Evolutionary conservation across 1,140 invertebrate species (phyloP), one percentile per base, ranked within the genome.

Genomic region (Eufriesea mexicana): DNA sequence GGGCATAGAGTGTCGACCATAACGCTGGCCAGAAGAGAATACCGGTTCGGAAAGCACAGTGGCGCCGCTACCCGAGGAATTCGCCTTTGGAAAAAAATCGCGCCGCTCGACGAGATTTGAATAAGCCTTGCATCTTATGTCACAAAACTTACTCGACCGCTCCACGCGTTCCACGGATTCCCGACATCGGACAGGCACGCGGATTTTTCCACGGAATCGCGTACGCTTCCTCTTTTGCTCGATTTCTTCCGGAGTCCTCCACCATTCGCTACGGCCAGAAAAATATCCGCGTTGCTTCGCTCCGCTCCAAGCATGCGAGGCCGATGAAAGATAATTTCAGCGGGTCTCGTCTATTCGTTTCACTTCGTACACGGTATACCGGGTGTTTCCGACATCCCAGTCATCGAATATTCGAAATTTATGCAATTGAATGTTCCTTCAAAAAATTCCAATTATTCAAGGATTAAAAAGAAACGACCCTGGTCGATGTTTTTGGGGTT

Each of bases 21-120:
- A 92, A 92, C 89, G 89, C 86, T 89, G 86, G 79, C 54, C 85
- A 83, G 85, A 92, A 91, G 89, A 92, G 90, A 91, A 92, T 91
- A 92, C 91, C 91, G 90, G 90, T 91, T 89, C 87, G 86, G 86
- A 86, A 81, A 89, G 88, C 86, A 77, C 90, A 92, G 84, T 89
- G 89, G 88, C 86, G 90, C 84, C 84, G 88, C 85, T 88, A 89
- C 79, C 72, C 79, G 66, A 83, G 86, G 87, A 84, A 81, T 90
- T 76, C 84, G 83, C 79, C 61, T 83, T 84, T 70, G 71, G 61
- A 70, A 85, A 91, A 89, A 87, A 59, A 70, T 86, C 47, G 42
- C 42, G 20, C 51, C 49, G 25, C 51, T 59, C 79, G 61, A 35
- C 72, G 25, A 20, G 79, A 82, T 82, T 82, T 76, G 72, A 82